Evolutionary conservation across 2,888 invertebrate species (phyloP).

Genomic region (Cistogaster globosa): DNA sequence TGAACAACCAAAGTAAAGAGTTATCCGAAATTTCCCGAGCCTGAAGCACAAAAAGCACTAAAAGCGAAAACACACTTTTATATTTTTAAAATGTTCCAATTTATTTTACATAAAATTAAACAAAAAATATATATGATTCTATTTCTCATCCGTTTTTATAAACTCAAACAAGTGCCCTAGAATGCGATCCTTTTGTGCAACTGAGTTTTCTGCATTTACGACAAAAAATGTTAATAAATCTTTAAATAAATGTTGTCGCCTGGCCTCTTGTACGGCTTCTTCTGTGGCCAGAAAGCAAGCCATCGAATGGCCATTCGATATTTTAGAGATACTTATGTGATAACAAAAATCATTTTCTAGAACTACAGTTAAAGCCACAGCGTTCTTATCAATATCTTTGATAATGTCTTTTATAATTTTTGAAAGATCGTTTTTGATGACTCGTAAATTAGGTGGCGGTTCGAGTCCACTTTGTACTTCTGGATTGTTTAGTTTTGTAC

Average conservation of each 20-base stretch:
- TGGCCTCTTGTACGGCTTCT: conserved; percentile 68
- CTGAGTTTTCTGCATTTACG: conserved; percentile 66
- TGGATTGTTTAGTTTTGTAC: background rate
- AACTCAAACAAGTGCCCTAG: conserved; percentile 72
- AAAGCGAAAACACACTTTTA: too few relatives aligned
- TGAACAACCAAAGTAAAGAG: too few relatives aligned
- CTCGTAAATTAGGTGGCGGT: background rate
- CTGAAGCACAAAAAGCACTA: too few relatives aligned
- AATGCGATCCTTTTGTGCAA: conserved; percentile 63
- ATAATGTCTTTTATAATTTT: conserved; percentile 21
- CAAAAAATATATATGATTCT: background rate
- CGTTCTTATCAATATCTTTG: conserved; percentile 5
- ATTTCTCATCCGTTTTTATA: conserved; percentile 31
- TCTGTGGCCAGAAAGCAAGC: conserved; percentile 75
- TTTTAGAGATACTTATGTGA: conserved; percentile 75
- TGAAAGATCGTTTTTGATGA: conserved; percentile 39
- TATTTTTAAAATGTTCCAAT: background rate
- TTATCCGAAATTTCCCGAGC: too few relatives aligned
- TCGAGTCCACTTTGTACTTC: background rate
- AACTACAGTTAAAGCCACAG: conserved; percentile 73
- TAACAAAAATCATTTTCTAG: conserved; percentile 75
- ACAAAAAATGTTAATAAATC: conserved; percentile 71
- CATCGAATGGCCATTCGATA: conserved; percentile 62
- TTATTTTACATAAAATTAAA: background rate
- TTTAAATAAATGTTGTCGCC: conserved; percentile 58